Base-by-base conservation (phyloP, 2,888 invertebrate species). In the Alviniconcha strummeri region DNA sequence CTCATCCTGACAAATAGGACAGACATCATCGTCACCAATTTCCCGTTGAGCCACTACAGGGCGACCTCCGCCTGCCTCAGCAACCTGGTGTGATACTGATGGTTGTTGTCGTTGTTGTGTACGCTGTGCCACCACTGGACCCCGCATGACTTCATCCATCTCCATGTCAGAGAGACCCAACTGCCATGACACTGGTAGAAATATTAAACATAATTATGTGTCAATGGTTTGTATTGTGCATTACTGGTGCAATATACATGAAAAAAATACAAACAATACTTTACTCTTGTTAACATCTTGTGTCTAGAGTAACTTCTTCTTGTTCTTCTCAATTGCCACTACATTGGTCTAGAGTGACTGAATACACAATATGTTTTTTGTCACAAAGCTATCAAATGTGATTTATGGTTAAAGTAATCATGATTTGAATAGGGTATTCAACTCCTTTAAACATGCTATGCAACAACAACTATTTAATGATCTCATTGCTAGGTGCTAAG, bases 1-100 rank as follows among this genome's bases (percentile, higher is more conserved):
- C 83, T 93, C 93, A 81, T 94, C 94, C 84, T 94, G 93, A 89
- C 94, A 94, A 36, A 94, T 94, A 1, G 94, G 94, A 86, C 94
- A 94, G 1, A 93, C 92, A 88, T 94, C 93, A 76, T 93, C 93
- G 11, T 90, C 90, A 5, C 88, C 87, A 80, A 94, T 92, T 11
- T 91, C 91, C 85, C 93, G 87, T 85, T 93, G 93, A 69, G 90
- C 88, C 15, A 91, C 87, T 8, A 87, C 84, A 74, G 87, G 86
- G 78, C 89, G 86, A 17, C 90, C 90, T 85, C 90, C 91, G 79
- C 86, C 84, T 54, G 87, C 86, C 7, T 87, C 87, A 72, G 86
- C 79, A 11, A 86, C 86, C 3, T 87, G 85, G 13, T 84, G 87
- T 55, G 87, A 82, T 2, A 86, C 86, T 54, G 86, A 83, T 74